Evolutionary conservation across 2,888 invertebrate genomes (phyloP), one percentile per base, ranked within the genome.

Genomic region (Augochlorella aurata): DNA sequence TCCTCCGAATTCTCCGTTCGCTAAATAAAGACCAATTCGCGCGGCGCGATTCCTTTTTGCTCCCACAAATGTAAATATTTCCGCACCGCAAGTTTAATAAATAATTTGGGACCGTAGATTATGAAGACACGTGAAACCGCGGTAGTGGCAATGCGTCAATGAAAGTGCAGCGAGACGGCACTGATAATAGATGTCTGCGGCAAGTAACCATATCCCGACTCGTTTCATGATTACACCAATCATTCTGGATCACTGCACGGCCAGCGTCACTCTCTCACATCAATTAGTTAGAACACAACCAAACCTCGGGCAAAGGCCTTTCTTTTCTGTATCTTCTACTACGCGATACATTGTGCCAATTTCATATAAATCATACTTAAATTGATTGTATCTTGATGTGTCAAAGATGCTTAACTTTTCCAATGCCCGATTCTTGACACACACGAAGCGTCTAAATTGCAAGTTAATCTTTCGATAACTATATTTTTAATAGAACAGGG

Each of bases 211-310:
- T 24, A 14, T 58, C 7, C 21, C 54, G 54, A n/a, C 54, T 38
- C 24, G 24, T 14, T 24, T 24, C 24, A 14, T 58, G 24, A 14
- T 58, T 58, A 58, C 58, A 58, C 24, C 58, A 58, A 58, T 24
- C 58, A 58, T 58, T 58, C 58, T 7, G 58, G 24, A 58, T 58
- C 58, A 58, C 14, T 21, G 58, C 24, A 12, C 24, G 58, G 10
- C 14, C 58, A 58, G 0, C 12, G 24, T 24, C 50, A 58, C n/a
- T 67, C 54, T 79, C 79, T 79, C 80, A 68, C 76, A 77, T 80
- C 80, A 79, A 77, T 83, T 84, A 80, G 72, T 77, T 44, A 21
- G 52, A 44, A 74, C 54, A 45, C n/a, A 49, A 77, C 54, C 54
- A 49, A 68, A 73, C 77, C 58, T 61, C 81, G 38, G 21, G 0